Evolutionary conservation across 2,797 vertebrate genomes (phyloP).

Genomic region (Helostoma temminkii): DNA sequence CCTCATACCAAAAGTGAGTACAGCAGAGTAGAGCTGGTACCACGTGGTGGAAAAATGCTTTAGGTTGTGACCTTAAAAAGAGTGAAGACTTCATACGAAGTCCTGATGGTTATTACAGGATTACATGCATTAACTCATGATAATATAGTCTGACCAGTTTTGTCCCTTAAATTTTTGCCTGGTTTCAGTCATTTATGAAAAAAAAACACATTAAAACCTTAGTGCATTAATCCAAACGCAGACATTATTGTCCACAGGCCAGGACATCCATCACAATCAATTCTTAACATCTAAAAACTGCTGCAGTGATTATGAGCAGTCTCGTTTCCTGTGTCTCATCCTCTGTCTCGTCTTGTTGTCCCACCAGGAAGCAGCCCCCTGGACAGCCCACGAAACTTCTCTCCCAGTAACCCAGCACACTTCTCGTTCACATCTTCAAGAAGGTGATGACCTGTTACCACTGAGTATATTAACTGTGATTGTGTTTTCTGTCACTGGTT

Average conservation of each 20-base stretch:
- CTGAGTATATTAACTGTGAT: neutral
- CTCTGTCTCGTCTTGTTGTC: slow-evolving; percentile 32
- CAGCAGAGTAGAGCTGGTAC: too few relatives aligned
- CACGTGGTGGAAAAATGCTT: too few relatives aligned
- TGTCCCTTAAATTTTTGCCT: neutral
- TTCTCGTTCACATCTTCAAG: slow-evolving; percentile 94
- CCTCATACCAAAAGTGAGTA: too few relatives aligned
- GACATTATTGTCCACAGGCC: neutral
- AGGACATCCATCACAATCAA: slow-evolving; percentile 1
- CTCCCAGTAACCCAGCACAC: slow-evolving; percentile 91
- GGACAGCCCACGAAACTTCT: slow-evolving; percentile 95
- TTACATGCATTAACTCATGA: too few relatives aligned
- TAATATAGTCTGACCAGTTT: too few relatives aligned
- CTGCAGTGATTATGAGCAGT: neutral
- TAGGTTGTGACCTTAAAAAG: too few relatives aligned
- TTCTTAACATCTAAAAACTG: too few relatives aligned
- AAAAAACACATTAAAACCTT: too few relatives aligned
- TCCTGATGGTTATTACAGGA: too few relatives aligned
- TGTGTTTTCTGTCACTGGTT: neutral
- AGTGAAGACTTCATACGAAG: too few relatives aligned
- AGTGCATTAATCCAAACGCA: too few relatives aligned
- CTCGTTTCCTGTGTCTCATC: slow-evolving; percentile 17
- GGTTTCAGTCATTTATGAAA: slow-evolving; percentile 2
- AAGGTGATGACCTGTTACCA: slow-evolving; percentile 79
- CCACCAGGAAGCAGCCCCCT: slow-evolving; percentile 91